Evolutionary conservation across 2,888 invertebrate genomes (phyloP).

Genomic region (Ommatoiulus sabulosus): DNA sequence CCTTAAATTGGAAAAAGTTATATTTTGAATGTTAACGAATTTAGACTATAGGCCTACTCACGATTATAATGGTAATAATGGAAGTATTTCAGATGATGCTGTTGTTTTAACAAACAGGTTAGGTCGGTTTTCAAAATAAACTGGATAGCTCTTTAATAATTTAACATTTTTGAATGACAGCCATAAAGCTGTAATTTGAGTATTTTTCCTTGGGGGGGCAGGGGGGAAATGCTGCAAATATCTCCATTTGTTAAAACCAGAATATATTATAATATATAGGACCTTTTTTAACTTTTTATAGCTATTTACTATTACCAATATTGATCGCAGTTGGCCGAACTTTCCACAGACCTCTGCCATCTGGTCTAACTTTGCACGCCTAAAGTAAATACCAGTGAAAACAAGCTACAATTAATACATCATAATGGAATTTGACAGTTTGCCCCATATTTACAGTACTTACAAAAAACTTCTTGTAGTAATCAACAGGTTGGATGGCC

Average conservation of each 20-base stretch:
- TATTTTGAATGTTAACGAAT: background rate
- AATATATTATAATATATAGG: no score
- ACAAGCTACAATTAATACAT: no score
- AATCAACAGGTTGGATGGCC: conserved; percentile 55
- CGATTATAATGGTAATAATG: no score
- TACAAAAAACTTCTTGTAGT: conserved; percentile 57
- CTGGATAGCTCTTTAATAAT: no score
- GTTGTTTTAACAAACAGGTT: no score
- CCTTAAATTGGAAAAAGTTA: conserved; percentile 51
- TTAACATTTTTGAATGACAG: background rate
- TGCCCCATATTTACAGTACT: background rate
- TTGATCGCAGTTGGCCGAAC: conserved; percentile 50
- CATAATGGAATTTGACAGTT: background rate
- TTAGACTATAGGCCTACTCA: background rate
- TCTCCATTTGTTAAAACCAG: no score
- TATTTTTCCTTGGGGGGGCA: no score
- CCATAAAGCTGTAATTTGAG: background rate
- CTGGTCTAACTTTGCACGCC: conserved; percentile 51
- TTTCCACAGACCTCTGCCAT: conserved; percentile 54
- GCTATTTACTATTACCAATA: conserved; percentile 49
- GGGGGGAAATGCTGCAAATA: no score
- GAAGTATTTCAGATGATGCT: no score
- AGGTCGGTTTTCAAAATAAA: no score
- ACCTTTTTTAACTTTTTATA: no score
- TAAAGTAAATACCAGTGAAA: background rate